phyloP scores from a whole-genome alignment of 1,140 invertebrate genomes.

The Tetramorium alpestre region DNA sequence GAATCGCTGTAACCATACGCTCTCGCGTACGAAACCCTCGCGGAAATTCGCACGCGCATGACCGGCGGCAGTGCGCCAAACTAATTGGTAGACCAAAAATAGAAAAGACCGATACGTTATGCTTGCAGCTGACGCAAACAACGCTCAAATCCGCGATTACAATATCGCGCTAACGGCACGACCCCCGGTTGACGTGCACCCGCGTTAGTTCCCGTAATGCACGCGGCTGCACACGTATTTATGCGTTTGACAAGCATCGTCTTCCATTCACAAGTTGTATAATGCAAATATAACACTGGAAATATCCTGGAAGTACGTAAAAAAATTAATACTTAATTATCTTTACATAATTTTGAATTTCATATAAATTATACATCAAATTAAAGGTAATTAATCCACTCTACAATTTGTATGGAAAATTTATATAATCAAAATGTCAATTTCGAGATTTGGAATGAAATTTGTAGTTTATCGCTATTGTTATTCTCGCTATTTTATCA shows the following conservation, averaged over 20 bases:
- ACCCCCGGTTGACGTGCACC: background rate
- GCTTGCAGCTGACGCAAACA: conserved; percentile 32
- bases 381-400: background rate
- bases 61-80: conserved; percentile 21
- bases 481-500: background rate
- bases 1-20: background rate
- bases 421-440: background rate
- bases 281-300: background rate
- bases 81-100: conserved; percentile 43
- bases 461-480: background rate
- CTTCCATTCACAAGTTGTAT: background rate
- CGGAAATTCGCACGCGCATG: conserved; percentile 25
- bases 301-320: background rate
- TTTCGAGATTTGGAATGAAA: background rate
- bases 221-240: background rate
- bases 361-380: background rate
- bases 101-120: conserved; percentile 40
- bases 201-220: background rate
- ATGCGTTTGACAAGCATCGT: background rate
- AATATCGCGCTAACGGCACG: conserved; percentile 19
- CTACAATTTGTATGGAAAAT: background rate
- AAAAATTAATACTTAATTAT: background rate
- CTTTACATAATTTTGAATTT: background rate
- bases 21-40: background rate
- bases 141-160: conserved; percentile 31